A percentile compares a stretch with the other conserved stretches of the same genome.
phyloP scores from a whole-genome alignment of 1,140 invertebrate species.

The Telenomus remus region DNA sequence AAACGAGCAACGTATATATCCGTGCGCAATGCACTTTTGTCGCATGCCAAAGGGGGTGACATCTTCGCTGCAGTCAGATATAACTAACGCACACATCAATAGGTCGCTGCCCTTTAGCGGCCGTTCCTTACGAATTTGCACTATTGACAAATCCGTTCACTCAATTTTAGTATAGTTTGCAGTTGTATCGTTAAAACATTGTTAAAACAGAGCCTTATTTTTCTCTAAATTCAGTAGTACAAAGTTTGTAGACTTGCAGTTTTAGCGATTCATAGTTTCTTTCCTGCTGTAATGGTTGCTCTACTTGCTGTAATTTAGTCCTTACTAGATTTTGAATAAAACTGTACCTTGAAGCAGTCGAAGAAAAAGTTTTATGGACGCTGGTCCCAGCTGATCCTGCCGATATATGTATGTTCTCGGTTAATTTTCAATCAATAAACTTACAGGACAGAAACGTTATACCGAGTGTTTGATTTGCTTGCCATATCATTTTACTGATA shows the following conservation, averaged over 20 bases:
- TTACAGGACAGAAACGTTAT: not conserved
- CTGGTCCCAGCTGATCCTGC: no score
- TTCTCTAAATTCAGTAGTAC: no score
- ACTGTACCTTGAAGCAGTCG: not conserved
- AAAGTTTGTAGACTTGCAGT: no score
- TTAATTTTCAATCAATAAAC: slow-evolving; percentile 1
- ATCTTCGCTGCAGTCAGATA: slow-evolving; percentile 53
- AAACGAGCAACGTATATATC: slow-evolving; percentile 23
- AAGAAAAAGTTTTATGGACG: not conserved
- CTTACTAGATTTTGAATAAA: no score
- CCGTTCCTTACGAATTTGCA: slow-evolving; percentile 38
- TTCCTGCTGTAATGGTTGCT: not conserved
- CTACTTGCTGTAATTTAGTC: no score
- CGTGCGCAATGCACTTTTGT: slow-evolving; percentile 24
- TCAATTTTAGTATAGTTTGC: slow-evolving; percentile 11
- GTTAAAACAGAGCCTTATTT: no score
- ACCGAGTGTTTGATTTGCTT: no score
- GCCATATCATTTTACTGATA: no score
- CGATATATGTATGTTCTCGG: no score
- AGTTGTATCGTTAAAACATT: no score
- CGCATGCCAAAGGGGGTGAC: slow-evolving; percentile 45
- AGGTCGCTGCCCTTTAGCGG: slow-evolving; percentile 50
- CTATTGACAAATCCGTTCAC: slow-evolving; percentile 30
- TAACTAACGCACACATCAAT: slow-evolving; percentile 53
- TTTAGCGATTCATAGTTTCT: no score